These are phyloP conservation scores for Colius striatus DNA, from an alignment of 2,113 vertebrate species.

Conservation along the genomic window DNA sequence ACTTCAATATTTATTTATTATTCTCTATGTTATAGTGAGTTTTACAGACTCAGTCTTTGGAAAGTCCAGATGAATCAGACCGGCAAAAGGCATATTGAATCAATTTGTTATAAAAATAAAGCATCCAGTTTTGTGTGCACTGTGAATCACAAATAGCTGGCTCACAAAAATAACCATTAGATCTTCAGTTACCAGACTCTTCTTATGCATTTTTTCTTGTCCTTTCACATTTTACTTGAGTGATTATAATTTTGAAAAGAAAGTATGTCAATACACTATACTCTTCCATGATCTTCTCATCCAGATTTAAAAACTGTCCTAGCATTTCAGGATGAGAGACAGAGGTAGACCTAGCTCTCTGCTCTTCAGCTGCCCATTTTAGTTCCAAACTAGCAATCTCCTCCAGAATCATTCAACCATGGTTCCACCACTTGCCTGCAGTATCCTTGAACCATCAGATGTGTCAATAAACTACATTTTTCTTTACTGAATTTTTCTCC, in stretches of 20 bases:
- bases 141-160: not conserved
- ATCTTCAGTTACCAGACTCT: not conserved
- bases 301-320: not conserved
- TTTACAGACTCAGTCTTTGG: not conserved
- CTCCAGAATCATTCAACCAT: not conserved
- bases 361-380: not conserved
- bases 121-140: not conserved
- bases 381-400: not conserved
- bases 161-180: not conserved
- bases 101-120: conserved; percentile 8
- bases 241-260: not conserved
- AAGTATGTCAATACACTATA: not conserved
- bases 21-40: not conserved
- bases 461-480: not conserved
- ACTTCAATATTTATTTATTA: not conserved
- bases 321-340: not conserved
- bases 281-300: not conserved
- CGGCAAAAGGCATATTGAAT: not conserved
- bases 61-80: not conserved
- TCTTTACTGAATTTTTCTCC: not conserved
- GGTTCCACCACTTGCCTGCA: not conserved
- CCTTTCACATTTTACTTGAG: not conserved
- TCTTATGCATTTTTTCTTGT: not conserved
- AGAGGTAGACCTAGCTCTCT: not conserved
- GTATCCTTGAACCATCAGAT: not conserved